Base-by-base conservation (phyloP, 2,888 invertebrate species). In the Tetramorium bicarinatum region DNA sequence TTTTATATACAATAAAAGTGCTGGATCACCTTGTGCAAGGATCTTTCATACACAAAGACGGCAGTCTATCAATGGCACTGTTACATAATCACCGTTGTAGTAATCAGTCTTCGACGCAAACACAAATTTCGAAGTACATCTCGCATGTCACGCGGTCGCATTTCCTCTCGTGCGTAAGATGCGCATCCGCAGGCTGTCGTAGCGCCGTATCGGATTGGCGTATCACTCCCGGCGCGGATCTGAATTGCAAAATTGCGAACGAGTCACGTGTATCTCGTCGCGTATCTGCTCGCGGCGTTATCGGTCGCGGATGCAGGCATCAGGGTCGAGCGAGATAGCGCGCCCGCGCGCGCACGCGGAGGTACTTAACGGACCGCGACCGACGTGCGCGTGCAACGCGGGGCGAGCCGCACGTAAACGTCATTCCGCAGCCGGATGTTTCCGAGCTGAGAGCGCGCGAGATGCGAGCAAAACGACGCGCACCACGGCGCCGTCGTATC, bases 201-300 rank as follows among this genome's bases (percentile, higher is more conserved):
- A n/a, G 15, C 44, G 56, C 38, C 49, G 64, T 62, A 83, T 88
- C 87, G 83, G 82, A 86, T 84, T 81, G 69, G 74, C 75, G 75
- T 89, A 89, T 90, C 90, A 85, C 74, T 81, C 34, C 11, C 84
- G 82, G 62, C 54, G 69, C 74, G 87, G 82, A 90, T 87, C 89
- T 87, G 90, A 89, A 88, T 85, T 90, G 90, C 91, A 88, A 90
- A 90, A 90, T 90, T 90, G 6, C 90, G 81, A 87, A 75, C 84
- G 80, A 85, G 84, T 82, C 72, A 49, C 82, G 49, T 62, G 86
- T 87, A 86, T 87, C 87, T 84, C 81, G 82, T 47, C 90, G 83
- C 85, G 88, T 83, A 89, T 89, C 89, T 85, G 41, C 76, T 76
- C 76, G 71, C 85, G 79, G 81, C 84, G 87, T 82, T 90, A 90